These are phyloP conservation scores for Autographa pulchrina DNA, from an alignment of 2,888 invertebrate genomes.

Conservation along the genomic window DNA sequence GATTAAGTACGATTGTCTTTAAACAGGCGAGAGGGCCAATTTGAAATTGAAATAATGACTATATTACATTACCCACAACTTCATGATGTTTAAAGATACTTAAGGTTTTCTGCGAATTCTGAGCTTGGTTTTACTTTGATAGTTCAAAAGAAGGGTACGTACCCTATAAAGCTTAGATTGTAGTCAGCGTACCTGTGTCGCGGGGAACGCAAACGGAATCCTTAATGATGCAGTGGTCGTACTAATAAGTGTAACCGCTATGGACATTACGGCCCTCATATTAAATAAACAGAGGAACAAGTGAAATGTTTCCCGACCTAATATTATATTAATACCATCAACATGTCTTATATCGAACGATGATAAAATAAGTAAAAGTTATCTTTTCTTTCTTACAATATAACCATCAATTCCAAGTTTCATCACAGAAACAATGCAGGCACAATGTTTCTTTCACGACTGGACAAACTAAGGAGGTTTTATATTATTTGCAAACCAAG, in stretches of 20 bases:
- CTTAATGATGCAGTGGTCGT: conserved; percentile 39
- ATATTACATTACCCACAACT: neutral
- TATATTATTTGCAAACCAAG: too few relatives aligned
- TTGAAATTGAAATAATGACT: conserved; percentile 15
- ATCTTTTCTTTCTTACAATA: too few relatives aligned
- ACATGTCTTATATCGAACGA: too few relatives aligned
- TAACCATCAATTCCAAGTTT: too few relatives aligned
- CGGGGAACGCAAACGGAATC: conserved; percentile 45
- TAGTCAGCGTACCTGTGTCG: conserved; percentile 13
- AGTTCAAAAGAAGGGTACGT: neutral
- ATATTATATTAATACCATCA: neutral
- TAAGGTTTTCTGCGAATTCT: neutral
- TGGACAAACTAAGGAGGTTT: too few relatives aligned
- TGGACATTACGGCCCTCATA: conserved; percentile 13
- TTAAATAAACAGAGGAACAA: neutral
- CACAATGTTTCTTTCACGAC: too few relatives aligned
- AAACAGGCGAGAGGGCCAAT: neutral
- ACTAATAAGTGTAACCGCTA: conserved; percentile 15
- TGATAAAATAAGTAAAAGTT: too few relatives aligned
- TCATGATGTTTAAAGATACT: neutral
- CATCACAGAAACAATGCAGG: too few relatives aligned
- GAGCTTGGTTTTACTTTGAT: neutral
- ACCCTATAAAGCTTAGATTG: conserved; percentile 31
- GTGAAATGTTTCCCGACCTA: neutral
- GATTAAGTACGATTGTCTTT: conserved; percentile 34